phyloP scores from a whole-genome alignment of 2,113 vertebrate genomes.

The Oceanodroma tethys region DNA sequence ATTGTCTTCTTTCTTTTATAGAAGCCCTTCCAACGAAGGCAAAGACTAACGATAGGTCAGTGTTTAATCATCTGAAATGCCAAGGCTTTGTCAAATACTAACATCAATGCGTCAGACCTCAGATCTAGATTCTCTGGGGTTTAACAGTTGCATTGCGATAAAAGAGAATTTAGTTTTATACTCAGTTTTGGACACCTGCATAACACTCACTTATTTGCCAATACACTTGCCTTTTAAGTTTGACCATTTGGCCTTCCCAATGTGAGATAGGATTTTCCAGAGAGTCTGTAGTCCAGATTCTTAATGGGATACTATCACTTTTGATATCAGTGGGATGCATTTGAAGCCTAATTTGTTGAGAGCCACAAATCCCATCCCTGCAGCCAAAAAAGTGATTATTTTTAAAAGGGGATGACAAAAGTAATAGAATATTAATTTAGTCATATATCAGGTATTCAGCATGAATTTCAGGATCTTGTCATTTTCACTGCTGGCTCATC shows the following conservation, averaged over 20 bases:
- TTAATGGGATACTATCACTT: neutral
- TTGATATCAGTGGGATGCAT: accelerated
- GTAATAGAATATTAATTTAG: neutral
- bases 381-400: neutral
- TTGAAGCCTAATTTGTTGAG: neutral
- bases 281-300: neutral
- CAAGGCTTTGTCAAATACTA: neutral
- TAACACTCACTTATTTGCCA: neutral
- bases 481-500: neutral
- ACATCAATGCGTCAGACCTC: accelerated
- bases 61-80: neutral
- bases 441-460: neutral
- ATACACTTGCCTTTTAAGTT: neutral
- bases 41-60: neutral
- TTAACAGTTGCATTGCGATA: neutral
- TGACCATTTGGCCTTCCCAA: neutral
- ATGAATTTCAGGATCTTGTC: neutral
- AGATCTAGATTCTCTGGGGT: neutral
- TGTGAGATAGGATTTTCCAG: neutral
- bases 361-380: neutral
- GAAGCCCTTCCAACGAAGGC: neutral
- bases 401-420: neutral
- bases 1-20: neutral
- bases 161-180: neutral
- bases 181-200: neutral